Evolutionary conservation across 2,113 vertebrate genomes (phyloP).

Genomic region (Henicopernis longicauda): DNA sequence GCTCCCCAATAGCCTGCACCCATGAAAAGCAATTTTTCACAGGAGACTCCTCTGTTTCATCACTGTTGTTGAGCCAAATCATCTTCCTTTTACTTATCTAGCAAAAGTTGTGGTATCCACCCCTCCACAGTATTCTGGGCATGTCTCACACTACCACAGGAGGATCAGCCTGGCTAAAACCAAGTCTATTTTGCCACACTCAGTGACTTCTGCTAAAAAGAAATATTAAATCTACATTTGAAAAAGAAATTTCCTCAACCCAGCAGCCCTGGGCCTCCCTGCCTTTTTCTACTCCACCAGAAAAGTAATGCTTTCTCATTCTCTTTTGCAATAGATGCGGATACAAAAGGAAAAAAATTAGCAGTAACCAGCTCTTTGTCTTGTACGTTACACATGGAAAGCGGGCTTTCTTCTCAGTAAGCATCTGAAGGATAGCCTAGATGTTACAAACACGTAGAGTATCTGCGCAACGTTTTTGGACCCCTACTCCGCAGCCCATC

Average conservation of each 20-base stretch:
- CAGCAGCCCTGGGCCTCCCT: neutral
- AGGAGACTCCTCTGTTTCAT: neutral
- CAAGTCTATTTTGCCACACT: neutral
- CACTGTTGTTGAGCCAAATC: neutral
- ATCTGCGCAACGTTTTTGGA: neutral
- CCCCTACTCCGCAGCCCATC: neutral
- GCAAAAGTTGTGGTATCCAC: neutral
- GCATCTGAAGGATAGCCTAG: neutral
- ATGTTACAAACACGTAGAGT: neutral
- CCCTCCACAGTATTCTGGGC: neutral
- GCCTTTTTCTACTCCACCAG: neutral
- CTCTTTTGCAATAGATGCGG: neutral
- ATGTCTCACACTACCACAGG: neutral
- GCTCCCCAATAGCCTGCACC: neutral
- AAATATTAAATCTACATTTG: neutral
- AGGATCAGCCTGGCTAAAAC: neutral
- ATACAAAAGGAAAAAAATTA: neutral
- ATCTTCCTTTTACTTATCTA: neutral
- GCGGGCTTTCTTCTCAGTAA: neutral
- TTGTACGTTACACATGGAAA: neutral
- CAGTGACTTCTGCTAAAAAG: neutral
- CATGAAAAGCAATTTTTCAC: neutral
- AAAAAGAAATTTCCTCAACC: neutral
- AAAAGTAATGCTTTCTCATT: neutral
- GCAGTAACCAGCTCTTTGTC: neutral